Conservation (phyloP, 2,113 vertebrate species). For the Brienomyrus longianalis region DNA sequence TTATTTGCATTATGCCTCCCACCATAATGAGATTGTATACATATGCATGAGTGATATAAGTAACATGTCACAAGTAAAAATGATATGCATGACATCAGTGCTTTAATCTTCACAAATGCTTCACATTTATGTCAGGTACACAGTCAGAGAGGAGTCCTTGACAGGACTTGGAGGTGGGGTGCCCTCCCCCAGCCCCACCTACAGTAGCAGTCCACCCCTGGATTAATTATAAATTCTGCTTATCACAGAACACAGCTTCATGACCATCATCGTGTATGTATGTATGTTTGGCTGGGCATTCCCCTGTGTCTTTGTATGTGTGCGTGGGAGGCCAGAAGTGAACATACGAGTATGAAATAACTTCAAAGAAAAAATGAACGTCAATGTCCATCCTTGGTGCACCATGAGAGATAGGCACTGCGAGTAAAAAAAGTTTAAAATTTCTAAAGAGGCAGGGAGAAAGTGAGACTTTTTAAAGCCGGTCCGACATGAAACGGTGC, state of each 20-base stretch:
- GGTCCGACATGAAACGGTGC: constrained; percentile 38
- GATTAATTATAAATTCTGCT: not conserved
- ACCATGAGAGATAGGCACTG: constrained; percentile 35
- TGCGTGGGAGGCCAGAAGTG: not conserved
- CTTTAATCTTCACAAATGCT: too few species aligned
- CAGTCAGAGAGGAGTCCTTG: too few species aligned
- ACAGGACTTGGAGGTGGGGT: not conserved
- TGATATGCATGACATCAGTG: too few species aligned
- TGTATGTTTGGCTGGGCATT: constrained; percentile 20
- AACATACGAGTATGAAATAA: not conserved
- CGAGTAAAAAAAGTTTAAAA: constrained; percentile 34
- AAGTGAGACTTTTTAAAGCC: constrained; percentile 43
- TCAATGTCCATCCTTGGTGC: constrained; percentile 27
- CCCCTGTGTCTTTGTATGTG: constrained; percentile 8
- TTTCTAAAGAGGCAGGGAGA: constrained; percentile 33
- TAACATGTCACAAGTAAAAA: too few species aligned
- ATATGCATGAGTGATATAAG: too few species aligned
- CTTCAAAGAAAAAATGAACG: constrained; percentile 25
- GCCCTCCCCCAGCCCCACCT: too few species aligned
- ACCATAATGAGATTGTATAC: too few species aligned
- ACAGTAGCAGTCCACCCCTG: too few species aligned
- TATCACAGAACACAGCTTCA: not conserved
- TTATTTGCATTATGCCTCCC: too few species aligned
- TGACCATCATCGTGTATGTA: not conserved
- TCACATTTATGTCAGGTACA: too few species aligned